These are phyloP conservation scores for Epistrophe eligans DNA, from an alignment of 2,888 invertebrate genomes.

Conservation along the genomic window DNA sequence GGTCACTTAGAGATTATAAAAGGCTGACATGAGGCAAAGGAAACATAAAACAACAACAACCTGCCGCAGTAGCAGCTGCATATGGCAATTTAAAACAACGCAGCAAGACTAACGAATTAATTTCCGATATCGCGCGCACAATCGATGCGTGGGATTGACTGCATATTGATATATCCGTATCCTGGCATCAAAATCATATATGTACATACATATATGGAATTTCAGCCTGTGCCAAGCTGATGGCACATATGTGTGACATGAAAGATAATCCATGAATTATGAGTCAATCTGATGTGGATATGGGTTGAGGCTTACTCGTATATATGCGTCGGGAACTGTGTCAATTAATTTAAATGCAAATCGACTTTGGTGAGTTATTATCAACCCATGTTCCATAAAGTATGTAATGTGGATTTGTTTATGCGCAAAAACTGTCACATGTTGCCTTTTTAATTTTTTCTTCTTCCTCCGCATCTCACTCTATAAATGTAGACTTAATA, in stretches of 20 bases:
- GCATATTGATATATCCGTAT: conserved; percentile 34
- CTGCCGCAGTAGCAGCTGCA: background rate
- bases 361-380: conserved; percentile 64
- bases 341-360: conserved; percentile 74
- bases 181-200: background rate
- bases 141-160: conserved; percentile 54
- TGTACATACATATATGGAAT: too few relatives aligned
- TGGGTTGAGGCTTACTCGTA: conserved; percentile 19
- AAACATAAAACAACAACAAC: background rate
- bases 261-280: conserved; percentile 68
- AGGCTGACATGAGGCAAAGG: conserved; percentile 8
- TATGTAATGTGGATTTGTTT: background rate
- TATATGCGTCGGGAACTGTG: conserved; percentile 31
- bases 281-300: conserved; percentile 46
- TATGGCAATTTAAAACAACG: conserved; percentile 34
- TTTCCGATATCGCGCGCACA: conserved; percentile 58
- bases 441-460: background rate
- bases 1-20: conserved; percentile 39
- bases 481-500: too few relatives aligned
- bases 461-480: background rate
- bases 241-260: conserved; percentile 23
- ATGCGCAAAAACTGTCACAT: conserved; percentile 30
- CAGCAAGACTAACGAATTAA: conserved; percentile 59
- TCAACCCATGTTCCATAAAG: conserved; percentile 42
- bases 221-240: too few relatives aligned